Percentiles rank a stretch among this genome's conserved stretches.
phyloP scores from a whole-genome alignment of 2,888 invertebrate genomes.

The Calliopum simillimum region DNA sequence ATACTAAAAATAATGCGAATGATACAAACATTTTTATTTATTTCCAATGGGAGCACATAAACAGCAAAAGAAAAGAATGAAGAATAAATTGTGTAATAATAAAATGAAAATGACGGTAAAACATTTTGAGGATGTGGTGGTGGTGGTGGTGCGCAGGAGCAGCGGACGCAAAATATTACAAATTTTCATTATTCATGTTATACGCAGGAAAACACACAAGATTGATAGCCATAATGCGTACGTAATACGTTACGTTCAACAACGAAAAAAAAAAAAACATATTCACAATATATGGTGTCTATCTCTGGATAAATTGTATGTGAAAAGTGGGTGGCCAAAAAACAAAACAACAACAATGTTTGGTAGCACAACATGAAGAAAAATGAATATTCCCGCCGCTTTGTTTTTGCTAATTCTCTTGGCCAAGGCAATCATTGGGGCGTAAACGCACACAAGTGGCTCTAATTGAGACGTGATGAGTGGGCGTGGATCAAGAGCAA shows the following conservation, averaged over 20 bases:
- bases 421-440: neutral
- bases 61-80: neutral
- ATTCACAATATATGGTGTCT: too few relatives aligned
- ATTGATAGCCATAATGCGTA: conserved; percentile 17
- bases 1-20: neutral
- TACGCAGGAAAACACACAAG: conserved; percentile 1
- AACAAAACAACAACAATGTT: too few relatives aligned
- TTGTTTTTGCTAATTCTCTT: too few relatives aligned
- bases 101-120: conserved; percentile 7
- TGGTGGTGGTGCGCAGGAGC: too few relatives aligned
- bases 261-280: too few relatives aligned
- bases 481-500: neutral
- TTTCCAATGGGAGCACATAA: neutral
- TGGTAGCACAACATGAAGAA: too few relatives aligned
- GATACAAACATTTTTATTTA: neutral
- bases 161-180: neutral
- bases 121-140: too few relatives aligned
- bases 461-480: conserved; percentile 20
- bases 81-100: neutral
- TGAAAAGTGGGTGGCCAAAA: too few relatives aligned
- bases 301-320: too few relatives aligned
- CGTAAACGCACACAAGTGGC: neutral
- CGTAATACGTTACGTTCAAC: too few relatives aligned
- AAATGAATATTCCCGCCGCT: too few relatives aligned
- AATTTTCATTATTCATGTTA: conserved; percentile 16